Percentiles rank a stretch among this genome's conserved stretches.
These are phyloP conservation scores for Naja naja DNA, from an alignment of 2,113 vertebrate species.

Conservation along the genomic window DNA sequence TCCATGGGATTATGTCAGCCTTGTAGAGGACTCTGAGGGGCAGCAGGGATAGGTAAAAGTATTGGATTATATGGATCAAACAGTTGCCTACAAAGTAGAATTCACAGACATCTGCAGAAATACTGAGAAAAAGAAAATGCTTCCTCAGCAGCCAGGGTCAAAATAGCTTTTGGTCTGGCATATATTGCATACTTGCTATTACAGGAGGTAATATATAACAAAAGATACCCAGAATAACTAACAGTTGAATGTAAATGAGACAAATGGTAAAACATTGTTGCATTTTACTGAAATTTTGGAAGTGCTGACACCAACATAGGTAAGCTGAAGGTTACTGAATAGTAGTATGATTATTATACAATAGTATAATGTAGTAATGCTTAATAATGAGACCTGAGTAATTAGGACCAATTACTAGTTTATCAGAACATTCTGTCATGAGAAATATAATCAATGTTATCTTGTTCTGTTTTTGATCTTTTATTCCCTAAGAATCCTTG, in stretches of 20 bases:
- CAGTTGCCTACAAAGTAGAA: background rate
- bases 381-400: background rate
- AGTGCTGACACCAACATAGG: background rate
- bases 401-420: background rate
- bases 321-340: background rate
- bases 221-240: background rate
- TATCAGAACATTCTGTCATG: background rate
- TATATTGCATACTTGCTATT: background rate
- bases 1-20: background rate
- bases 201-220: background rate
- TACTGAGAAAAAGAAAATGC: background rate
- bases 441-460: background rate
- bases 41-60: background rate
- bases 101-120: background rate
- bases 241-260: background rate
- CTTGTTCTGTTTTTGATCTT: background rate
- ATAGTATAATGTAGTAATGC: background rate
- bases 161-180: background rate
- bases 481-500: background rate
- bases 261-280: background rate
- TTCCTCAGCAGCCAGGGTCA: background rate
- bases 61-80: background rate
- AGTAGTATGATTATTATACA: background rate
- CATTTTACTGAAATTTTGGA: background rate
- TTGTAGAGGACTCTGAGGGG: background rate